Conservation (phyloP, 2,797 vertebrate genomes). For the Melopsittacus undulatus region DNA sequence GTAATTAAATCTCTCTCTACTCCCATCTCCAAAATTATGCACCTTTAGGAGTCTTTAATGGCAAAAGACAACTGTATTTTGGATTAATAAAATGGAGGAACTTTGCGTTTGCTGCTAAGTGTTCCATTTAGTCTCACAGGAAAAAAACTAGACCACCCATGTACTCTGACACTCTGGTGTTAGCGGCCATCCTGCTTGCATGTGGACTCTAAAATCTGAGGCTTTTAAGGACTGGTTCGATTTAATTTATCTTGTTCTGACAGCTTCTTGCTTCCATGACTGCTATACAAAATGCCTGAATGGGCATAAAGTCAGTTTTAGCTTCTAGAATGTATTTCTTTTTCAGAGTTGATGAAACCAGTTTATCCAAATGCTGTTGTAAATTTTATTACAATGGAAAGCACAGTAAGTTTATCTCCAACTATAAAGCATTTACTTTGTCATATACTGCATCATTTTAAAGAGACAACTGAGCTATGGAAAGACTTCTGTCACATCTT, state of each 20-base stretch:
- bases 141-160: neutral
- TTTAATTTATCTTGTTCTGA: neutral
- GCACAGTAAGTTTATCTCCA: neutral
- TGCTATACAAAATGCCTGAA: neutral
- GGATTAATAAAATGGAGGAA: neutral
- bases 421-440: neutral
- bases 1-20: neutral
- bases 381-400: constrained; percentile 26
- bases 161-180: neutral
- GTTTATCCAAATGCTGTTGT: neutral
- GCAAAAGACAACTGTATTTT: neutral
- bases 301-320: neutral
- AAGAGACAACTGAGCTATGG: neutral
- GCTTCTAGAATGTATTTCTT: neutral
- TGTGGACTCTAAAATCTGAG: neutral
- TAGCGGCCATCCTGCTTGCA: neutral
- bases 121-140: neutral
- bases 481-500: constrained; percentile 19
- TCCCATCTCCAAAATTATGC: neutral
- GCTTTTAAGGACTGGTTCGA: neutral
- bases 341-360: neutral
- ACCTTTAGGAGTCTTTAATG: neutral
- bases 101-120: neutral
- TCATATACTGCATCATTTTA: neutral
- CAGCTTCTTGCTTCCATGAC: neutral